phyloP scores from a whole-genome alignment of 2,113 vertebrate species.

The Charina bottae region DNA sequence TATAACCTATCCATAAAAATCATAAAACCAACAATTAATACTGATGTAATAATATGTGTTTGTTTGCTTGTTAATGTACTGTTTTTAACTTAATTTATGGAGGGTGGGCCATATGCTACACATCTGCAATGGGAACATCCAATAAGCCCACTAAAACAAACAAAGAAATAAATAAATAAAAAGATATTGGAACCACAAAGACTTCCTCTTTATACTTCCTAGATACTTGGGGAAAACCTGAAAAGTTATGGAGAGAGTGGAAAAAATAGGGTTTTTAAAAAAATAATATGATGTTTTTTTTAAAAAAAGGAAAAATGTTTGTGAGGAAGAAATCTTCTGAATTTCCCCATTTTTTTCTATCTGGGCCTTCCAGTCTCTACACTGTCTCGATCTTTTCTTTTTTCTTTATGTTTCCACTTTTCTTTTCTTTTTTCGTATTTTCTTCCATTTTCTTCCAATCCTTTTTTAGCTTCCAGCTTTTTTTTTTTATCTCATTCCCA shows the following conservation, averaged over 20 bases:
- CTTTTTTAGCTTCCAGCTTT: neutral
- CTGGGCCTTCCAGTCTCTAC: neutral
- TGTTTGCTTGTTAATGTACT: neutral
- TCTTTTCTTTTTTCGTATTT: neutral
- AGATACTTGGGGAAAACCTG: neutral
- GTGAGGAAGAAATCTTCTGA: neutral
- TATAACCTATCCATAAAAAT: neutral
- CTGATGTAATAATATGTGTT: neutral
- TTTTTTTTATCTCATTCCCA: neutral
- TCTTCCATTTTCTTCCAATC: neutral
- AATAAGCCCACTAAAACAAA: neutral
- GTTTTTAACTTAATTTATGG: neutral
- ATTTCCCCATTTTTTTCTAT: neutral
- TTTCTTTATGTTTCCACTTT: neutral
- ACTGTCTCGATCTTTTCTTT: neutral
- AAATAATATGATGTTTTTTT: neutral
- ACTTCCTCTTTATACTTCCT: neutral
- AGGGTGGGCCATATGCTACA: neutral
- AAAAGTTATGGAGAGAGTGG: neutral
- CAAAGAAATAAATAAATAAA: neutral
- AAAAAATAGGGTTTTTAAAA: neutral
- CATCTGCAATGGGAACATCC: neutral
- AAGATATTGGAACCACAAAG: neutral
- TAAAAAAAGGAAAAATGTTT: neutral
- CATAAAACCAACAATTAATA: neutral